These are phyloP conservation scores for Mastigias papua DNA, from an alignment of 30 jellyfish, hydroid and myxozoan species.

Conservation along the genomic window DNA sequence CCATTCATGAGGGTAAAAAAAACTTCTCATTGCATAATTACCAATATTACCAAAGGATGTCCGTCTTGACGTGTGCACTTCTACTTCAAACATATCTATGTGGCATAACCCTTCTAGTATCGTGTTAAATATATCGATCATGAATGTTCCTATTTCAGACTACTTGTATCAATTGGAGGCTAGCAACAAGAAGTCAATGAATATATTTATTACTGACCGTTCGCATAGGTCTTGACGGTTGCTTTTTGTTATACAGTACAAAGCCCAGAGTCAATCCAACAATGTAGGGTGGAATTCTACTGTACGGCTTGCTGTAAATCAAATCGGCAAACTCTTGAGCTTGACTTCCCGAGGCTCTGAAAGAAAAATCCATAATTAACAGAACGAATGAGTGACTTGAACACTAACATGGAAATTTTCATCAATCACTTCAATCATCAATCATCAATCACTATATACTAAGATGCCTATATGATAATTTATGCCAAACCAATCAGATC, in stretches of 20 bases:
- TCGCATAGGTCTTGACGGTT: constrained; percentile 27
- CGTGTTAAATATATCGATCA: background rate
- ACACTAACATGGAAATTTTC: too few relatives aligned
- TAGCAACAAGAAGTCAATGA: too few relatives aligned
- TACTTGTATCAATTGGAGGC: too few relatives aligned
- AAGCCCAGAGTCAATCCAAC: constrained; percentile 81
- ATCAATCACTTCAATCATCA: too few relatives aligned
- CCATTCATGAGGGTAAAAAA: too few relatives aligned
- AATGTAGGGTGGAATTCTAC: constrained; percentile 81
- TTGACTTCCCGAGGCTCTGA: constrained; percentile 8
- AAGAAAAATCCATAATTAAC: background rate
- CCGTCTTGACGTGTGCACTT: too few relatives aligned
- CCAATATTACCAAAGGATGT: background rate
- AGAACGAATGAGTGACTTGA: too few relatives aligned
- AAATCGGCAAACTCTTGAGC: constrained; percentile 58
- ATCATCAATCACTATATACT: too few relatives aligned
- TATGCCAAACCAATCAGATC: too few relatives aligned
- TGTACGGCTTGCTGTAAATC: constrained; percentile 75
- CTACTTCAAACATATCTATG: background rate
- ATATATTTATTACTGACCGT: too few relatives aligned
- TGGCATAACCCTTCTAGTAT: background rate
- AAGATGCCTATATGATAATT: too few relatives aligned
- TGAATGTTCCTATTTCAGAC: too few relatives aligned
- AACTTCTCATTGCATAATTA: background rate
- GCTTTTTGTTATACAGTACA: constrained; percentile 42